Base-by-base conservation (phyloP, 2,888 invertebrate genomes). In the Idaea aversata region DNA sequence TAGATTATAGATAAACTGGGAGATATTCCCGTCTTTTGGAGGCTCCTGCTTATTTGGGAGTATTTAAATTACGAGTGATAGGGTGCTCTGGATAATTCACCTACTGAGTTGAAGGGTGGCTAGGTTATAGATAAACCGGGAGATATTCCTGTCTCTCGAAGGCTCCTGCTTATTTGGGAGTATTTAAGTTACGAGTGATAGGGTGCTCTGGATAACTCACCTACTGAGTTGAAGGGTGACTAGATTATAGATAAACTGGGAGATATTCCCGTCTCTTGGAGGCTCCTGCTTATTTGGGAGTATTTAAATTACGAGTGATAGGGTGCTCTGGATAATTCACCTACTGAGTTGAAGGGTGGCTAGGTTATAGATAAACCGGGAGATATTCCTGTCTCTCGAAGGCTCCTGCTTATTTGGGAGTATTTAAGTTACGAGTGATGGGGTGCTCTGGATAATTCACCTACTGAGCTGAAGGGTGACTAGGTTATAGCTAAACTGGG, bases 181-280 rank as follows among this genome's bases (percentile, higher is more conserved):
- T n/a, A n/a, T n/a, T 36, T 36, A 36, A 36, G 6, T 36, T 36
- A 36, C 36, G 36, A n/a, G n/a, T n/a, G n/a, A n/a, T n/a, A 80
- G 78, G 75, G 80, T 61, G 64, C 64, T 38, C 62, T 63, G 62
- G 63, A 38, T 57, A 60, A 68, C 62, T 59, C 64, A 47, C 25
- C 59, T 59, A 16, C 16, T 59, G 34, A 10, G 59, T 59, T 59
- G 5, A 59, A 59, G 59, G 34, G 58, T 7, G 15, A 58, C 58
- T 15, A 58, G 58, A 3, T 58, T 16, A 15, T 58, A 13, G 13
- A 5, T 4, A 47, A 47, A 47, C 0, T 10, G 47, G 47, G 47
- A 47, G 47, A 47, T 10, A 47, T 47, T 47, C 25, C 25, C 1
- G 25, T 25, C 25, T 25, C 25, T 25, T 2, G 25, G 3, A 2